Percentiles rank a stretch among this genome's conserved stretches.
These are phyloP conservation scores for Perdita meconis DNA, from an alignment of 2,888 invertebrate genomes.

Conservation along the genomic window DNA sequence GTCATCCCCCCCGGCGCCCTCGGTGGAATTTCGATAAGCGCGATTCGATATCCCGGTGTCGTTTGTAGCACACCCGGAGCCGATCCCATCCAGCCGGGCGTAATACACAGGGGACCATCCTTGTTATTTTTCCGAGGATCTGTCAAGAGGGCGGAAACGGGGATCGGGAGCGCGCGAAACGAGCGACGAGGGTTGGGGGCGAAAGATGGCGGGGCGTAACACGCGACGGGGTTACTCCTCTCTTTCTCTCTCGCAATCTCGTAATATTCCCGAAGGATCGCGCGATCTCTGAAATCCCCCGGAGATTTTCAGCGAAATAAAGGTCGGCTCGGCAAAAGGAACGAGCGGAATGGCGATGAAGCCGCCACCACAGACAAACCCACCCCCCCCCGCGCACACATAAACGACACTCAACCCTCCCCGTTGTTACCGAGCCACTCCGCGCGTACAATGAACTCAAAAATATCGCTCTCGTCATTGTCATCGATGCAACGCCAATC, in stretches of 20 bases:
- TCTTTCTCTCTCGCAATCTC: slow-evolving; percentile 76
- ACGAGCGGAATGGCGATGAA: slow-evolving; percentile 59
- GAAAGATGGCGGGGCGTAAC: slow-evolving; percentile 41
- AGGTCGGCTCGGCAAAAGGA: slow-evolving; percentile 67
- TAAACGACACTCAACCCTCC: not conserved
- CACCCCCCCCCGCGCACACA: no score
- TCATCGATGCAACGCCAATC: not conserved
- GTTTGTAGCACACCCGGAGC: slow-evolving; percentile 45
- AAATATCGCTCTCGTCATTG: no score
- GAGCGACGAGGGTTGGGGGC: slow-evolving; percentile 45
- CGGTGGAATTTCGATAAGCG: slow-evolving; percentile 64
- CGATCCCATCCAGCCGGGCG: slow-evolving; percentile 51
- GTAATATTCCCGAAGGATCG: slow-evolving; percentile 77
- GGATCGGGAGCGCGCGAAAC: slow-evolving; percentile 30
- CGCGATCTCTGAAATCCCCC: slow-evolving; percentile 77
- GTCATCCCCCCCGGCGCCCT: slow-evolving; percentile 12
- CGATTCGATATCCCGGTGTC: slow-evolving; percentile 55
- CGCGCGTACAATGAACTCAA: no score
- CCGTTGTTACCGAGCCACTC: no score
- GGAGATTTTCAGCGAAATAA: slow-evolving; percentile 79
- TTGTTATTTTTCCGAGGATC: slow-evolving; percentile 63
- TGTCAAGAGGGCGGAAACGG: slow-evolving; percentile 41
- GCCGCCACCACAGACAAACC: slow-evolving; percentile 17
- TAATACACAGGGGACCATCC: slow-evolving; percentile 58
- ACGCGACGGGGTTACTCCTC: no score